phyloP scores from a whole-genome alignment of 2,113 vertebrate genomes.

The Amblyornis subalaris region DNA sequence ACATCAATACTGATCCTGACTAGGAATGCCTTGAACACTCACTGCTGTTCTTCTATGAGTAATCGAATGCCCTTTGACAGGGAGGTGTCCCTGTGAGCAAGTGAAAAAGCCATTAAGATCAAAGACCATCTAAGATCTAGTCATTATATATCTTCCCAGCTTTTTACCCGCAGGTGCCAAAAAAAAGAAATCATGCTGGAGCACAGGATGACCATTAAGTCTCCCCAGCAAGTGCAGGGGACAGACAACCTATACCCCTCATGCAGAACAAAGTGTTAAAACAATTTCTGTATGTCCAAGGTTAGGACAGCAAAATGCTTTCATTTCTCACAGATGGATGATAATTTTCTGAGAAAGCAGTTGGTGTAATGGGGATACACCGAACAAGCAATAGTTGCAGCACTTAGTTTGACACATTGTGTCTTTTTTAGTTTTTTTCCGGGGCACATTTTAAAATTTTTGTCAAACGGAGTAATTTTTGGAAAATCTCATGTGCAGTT shows the following conservation, averaged over 20 bases:
- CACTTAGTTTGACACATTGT: accelerated
- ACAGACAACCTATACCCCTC: not conserved
- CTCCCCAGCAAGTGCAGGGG: not conserved
- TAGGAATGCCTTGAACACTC: not conserved
- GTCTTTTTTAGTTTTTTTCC: not conserved
- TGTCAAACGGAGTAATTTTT: not conserved
- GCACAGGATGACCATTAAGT: not conserved
- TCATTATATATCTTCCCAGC: not conserved
- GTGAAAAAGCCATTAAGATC: not conserved
- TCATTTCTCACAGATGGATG: not conserved
- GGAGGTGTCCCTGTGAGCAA: not conserved
- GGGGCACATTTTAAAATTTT: not conserved
- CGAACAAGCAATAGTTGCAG: not conserved
- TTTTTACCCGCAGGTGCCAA: not conserved
- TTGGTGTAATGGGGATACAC: not conserved
- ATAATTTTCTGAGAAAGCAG: not conserved
- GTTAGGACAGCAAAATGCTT: not conserved
- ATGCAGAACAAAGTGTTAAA: not conserved
- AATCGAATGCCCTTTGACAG: not conserved
- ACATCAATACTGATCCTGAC: not conserved
- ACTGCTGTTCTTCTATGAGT: not conserved
- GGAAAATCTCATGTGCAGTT: not conserved
- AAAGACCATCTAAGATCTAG: not conserved
- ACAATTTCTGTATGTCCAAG: not conserved
- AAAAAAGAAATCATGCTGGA: not conserved